Percentiles rank a stretch among this genome's conserved stretches.
Evolutionary conservation across 2,113 vertebrate genomes (phyloP).

Genomic region (Pavo muticus): DNA sequence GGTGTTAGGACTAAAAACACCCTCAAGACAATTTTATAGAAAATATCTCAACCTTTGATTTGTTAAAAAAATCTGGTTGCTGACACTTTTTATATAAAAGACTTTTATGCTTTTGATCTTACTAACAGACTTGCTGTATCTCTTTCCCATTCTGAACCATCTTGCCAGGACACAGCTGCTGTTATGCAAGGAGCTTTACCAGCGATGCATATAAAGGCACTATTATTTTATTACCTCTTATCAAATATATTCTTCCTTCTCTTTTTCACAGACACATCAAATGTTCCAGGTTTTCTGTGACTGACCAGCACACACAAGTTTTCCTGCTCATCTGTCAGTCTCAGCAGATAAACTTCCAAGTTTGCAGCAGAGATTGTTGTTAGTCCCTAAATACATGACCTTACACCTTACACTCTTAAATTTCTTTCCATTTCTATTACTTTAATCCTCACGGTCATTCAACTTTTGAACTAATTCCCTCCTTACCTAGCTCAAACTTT

Average conservation of each 20-base stretch:
- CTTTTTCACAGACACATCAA: not conserved
- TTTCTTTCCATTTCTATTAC: not conserved
- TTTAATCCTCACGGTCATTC: not conserved
- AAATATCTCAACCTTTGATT: not conserved
- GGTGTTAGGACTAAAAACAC: not conserved
- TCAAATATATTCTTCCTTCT: not conserved
- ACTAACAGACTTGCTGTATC: not conserved
- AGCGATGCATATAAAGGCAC: not conserved
- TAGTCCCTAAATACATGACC: not conserved
- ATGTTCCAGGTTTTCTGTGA: not conserved
- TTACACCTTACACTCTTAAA: not conserved
- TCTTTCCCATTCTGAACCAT: not conserved
- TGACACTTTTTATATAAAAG: not conserved
- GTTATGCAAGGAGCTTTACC: not conserved
- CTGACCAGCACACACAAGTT: not conserved
- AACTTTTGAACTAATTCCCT: slow-evolving; percentile 7
- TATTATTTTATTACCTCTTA: not conserved
- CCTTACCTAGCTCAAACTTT: not conserved
- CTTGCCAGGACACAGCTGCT: not conserved
- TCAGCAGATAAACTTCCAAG: not conserved
- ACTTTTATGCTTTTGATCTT: not conserved
- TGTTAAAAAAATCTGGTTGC: not conserved
- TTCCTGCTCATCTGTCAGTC: not conserved
- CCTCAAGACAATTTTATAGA: not conserved
- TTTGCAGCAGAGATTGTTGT: not conserved